Evolutionary conservation across 2,888 invertebrate genomes (phyloP).

Genomic region (Pelosia muscerda): DNA sequence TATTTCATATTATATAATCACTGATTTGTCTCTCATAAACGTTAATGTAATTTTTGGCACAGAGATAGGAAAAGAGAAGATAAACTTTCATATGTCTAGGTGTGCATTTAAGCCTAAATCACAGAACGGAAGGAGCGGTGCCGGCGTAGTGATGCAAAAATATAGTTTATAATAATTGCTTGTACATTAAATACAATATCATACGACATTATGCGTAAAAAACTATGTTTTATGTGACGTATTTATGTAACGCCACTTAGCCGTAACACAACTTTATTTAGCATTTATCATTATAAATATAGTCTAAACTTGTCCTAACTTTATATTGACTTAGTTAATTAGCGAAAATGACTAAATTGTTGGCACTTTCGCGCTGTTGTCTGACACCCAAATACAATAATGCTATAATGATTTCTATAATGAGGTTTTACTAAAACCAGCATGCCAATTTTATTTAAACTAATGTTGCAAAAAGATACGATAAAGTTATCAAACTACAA

Average conservation of each 20-base stretch:
- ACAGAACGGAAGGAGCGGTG: conserved; percentile 83
- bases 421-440: neutral
- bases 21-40: conserved; percentile 62
- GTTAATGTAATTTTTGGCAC: conserved; percentile 76
- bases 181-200: conserved; percentile 50
- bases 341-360: conserved; percentile 71
- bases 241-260: conserved; percentile 44
- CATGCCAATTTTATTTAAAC: neutral
- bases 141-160: conserved; percentile 80
- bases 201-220: conserved; percentile 71
- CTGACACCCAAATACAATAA: conserved; percentile 39
- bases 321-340: conserved; percentile 74
- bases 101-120: conserved; percentile 81
- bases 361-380: conserved; percentile 68
- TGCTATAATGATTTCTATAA: conserved; percentile 45
- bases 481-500: conserved; percentile 9
- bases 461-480: neutral
- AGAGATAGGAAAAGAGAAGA: conserved; percentile 73
- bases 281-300: conserved; percentile 52
- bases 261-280: conserved; percentile 62
- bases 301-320: conserved; percentile 60
- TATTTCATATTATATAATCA: conserved; percentile 53
- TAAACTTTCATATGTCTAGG: conserved; percentile 63
- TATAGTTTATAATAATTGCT: conserved; percentile 63
- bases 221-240: conserved; percentile 59